These are phyloP conservation scores for Caenorhabditis zanzibari DNA, from an alignment of 2,888 invertebrate genomes.

Conservation along the genomic window DNA sequence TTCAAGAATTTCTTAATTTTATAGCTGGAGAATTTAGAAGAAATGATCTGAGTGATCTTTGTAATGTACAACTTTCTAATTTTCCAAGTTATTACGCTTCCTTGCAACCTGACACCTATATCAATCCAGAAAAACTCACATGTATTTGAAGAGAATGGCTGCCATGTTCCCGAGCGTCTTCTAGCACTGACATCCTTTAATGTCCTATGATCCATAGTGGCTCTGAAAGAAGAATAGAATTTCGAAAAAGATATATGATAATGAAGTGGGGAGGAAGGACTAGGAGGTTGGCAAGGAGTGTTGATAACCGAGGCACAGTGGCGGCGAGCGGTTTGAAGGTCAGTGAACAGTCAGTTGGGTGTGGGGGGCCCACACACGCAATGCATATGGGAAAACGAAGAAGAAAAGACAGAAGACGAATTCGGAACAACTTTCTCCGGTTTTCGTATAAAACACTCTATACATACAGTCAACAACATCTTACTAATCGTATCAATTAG, in stretches of 20 bases:
- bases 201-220: constrained; percentile 62
- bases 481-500: constrained; percentile 63
- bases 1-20: too few relatives aligned
- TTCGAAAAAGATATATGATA: constrained; percentile 48
- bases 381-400: constrained; percentile 18
- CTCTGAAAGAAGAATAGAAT: constrained; percentile 32
- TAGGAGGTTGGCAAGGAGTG: constrained; percentile 46
- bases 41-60: not conserved
- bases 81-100: not conserved
- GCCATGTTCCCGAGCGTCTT: constrained; percentile 61
- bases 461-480: constrained; percentile 40
- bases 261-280: constrained; percentile 47
- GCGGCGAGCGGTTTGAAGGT: constrained; percentile 52
- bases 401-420: constrained; percentile 17
- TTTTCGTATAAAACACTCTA: constrained; percentile 53
- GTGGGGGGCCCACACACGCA: constrained; percentile 37
- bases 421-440: constrained; percentile 64
- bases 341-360: constrained; percentile 60
- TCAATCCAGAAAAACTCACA: constrained; percentile 28
- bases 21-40: not conserved
- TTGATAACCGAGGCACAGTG: constrained; percentile 59
- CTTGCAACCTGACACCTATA: not conserved
- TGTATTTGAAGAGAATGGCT: constrained; percentile 52
- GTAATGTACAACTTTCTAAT: not conserved
- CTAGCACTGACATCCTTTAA: constrained; percentile 48